Conservation (phyloP, 2,113 vertebrate species). For the Pipa parva region DNA sequence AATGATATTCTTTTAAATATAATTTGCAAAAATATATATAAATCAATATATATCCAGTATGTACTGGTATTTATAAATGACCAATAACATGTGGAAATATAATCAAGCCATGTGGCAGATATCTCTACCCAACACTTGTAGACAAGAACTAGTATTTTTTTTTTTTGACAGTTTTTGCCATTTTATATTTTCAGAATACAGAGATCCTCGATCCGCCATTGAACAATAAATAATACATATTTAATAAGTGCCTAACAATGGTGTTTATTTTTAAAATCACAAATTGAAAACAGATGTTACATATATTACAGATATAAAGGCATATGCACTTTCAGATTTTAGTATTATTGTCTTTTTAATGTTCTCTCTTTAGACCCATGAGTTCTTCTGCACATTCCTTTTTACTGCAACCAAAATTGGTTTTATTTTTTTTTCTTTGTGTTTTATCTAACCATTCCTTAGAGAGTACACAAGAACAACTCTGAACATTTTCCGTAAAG, state of each 20-base stretch:
- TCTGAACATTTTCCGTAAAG: conserved; percentile 16
- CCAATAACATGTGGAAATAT: too few species aligned
- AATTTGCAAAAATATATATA: neutral
- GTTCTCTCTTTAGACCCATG: too few species aligned
- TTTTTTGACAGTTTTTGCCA: neutral
- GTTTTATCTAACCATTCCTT: conserved; percentile 26
- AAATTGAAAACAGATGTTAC: neutral
- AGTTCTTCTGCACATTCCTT: neutral
- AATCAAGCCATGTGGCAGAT: too few species aligned
- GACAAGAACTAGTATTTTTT: neutral
- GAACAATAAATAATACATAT: too few species aligned
- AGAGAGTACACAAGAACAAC: conserved; percentile 22
- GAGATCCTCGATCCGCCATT: too few species aligned
- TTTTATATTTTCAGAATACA: too few species aligned
- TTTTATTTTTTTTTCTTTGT: neutral
- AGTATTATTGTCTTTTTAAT: too few species aligned
- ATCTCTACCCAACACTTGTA: too few species aligned
- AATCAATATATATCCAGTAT: neutral
- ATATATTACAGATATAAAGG: too few species aligned
- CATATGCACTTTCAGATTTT: too few species aligned
- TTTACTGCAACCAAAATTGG: conserved; percentile 11
- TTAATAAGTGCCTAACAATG: too few species aligned
- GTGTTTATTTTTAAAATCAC: conserved; percentile 4
- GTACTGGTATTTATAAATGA: too few species aligned
- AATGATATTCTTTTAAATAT: neutral